Percentiles rank a stretch among this genome's conserved stretches.
Evolutionary conservation across 2,797 vertebrate species (phyloP).

Genomic region (Vultur gryphus): DNA sequence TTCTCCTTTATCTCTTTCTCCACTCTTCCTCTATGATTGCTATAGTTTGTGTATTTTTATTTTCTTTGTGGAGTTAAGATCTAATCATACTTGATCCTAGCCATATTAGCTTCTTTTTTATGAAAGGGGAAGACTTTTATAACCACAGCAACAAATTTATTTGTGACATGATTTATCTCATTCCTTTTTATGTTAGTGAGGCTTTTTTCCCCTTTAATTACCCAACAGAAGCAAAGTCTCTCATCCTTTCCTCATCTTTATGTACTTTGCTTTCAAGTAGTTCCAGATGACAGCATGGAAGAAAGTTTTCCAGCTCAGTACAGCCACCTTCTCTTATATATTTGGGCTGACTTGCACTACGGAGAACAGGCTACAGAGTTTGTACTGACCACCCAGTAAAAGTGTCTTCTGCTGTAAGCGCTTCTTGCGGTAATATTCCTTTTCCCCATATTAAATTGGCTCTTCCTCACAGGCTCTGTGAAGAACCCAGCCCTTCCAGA

Average conservation of each 20-base stretch:
- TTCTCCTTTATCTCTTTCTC: conserved; percentile 35
- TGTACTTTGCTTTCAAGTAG: conserved; percentile 17
- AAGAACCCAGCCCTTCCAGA: not conserved
- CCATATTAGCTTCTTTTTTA: not conserved
- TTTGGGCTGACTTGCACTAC: not conserved
- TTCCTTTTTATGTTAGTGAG: not conserved
- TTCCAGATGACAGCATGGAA: conserved; percentile 42
- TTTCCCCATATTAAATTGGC: not conserved
- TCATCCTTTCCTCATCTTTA: conserved; percentile 22
- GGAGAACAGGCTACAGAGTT: not conserved
- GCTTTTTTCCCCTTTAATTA: conserved; percentile 32
- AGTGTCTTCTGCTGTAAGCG: not conserved
- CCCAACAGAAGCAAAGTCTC: conserved; percentile 31
- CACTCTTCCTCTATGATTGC: conserved; percentile 13
- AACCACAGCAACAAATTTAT: conserved; percentile 9
- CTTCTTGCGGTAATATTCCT: not conserved
- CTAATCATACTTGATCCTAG: not conserved
- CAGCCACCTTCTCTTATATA: not conserved
- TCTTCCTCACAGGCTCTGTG: not conserved
- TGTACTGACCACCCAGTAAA: not conserved
- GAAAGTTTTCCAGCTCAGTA: not conserved
- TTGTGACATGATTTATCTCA: conserved; percentile 11
- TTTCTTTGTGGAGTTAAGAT: not conserved
- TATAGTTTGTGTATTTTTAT: not conserved
- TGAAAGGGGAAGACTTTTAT: not conserved